Evolutionary conservation across 2,113 vertebrate species (phyloP), one percentile per base, ranked within the genome.

Genomic region (Synchiropus splendidus): DNA sequence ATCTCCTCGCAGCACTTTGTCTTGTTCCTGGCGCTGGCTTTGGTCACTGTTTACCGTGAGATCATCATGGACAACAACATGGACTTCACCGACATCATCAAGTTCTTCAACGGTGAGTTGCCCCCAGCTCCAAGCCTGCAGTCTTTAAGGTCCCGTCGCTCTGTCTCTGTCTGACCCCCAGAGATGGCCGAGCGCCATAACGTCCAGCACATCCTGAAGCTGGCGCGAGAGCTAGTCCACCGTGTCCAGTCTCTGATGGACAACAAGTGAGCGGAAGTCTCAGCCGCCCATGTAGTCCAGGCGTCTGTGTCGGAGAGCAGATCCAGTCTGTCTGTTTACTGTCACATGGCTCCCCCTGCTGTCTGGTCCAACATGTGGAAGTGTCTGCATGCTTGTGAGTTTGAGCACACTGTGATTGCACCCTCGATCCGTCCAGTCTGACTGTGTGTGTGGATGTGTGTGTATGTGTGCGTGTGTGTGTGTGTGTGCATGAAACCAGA

Each of bases 61-160:
- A 98, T 98, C 70, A 98, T 99, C 68, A 50, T 99, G 75, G 94
- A 99, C 77, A 99, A 99, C 83, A 98, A 98, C 77, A 98, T 99
- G 95, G 93, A 99, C 67, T 99, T 98, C 62, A 99, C 94, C 0
- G 95, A 99, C 72, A 99, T 98, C 82, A 99, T 99, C 72, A 98
- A 98, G 66, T 99, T 99, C 80, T 99, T 99, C 70, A 99, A 98
- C 0, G 95, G 95, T 98, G 86, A 77, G 46, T n/a, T n/a, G 6
- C 13, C 10, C 21, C 4, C 21, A 27, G 4, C 8, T 27, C 8
- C 21, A 27, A 27, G 4, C 21, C 8, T 27, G 4, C 21, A 27
- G 8, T 27, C 4, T 27, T 27, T 27, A 27, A 27, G 8, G 4
- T 27, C 21, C 8, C 21, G 8, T 27, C 4, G 21, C 21, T 5